Evolutionary conservation across 2,888 invertebrate genomes (phyloP).

Genomic region (Notodonta dromedarius): DNA sequence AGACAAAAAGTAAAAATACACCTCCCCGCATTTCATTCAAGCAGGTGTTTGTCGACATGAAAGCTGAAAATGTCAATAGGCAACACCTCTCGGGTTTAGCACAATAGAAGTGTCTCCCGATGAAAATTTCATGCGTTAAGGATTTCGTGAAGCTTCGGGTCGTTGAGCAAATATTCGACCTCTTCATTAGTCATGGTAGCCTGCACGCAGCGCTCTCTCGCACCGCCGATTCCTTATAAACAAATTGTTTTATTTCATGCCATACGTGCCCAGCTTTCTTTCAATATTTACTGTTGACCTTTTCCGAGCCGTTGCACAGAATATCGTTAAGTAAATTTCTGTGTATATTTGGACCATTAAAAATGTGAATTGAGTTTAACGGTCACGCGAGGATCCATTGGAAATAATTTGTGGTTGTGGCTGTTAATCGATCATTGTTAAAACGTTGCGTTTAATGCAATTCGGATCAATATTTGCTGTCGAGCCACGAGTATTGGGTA

Average conservation of each 20-base stretch:
- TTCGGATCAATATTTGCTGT: background rate
- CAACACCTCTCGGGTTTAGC: conserved; percentile 43
- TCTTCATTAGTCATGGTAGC: conserved; percentile 66
- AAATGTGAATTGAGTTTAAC: conserved; percentile 12
- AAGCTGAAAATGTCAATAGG: conserved; percentile 46
- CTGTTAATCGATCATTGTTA: conserved; percentile 27
- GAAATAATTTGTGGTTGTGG: conserved; percentile 29
- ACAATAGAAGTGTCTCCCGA: conserved; percentile 46
- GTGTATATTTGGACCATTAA: conserved; percentile 21
- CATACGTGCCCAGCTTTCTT: conserved; percentile 33
- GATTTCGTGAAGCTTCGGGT: conserved; percentile 46
- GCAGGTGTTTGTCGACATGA: conserved; percentile 14
- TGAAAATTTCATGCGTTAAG: conserved; percentile 65
- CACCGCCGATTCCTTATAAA: conserved; percentile 49
- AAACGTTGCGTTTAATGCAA: background rate
- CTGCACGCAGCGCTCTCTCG: conserved; percentile 40
- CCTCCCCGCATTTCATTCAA: background rate
- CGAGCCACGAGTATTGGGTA: background rate
- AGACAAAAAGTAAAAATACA: background rate
- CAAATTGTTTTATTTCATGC: conserved; percentile 53
- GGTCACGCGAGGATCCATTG: conserved; percentile 31
- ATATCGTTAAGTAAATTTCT: conserved; percentile 27
- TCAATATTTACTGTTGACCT: conserved; percentile 27
- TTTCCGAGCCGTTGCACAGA: conserved; percentile 28
- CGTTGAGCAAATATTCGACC: conserved; percentile 61